phyloP scores from a whole-genome alignment of 2,888 invertebrate species.

The Lampropteryx suffumata region DNA sequence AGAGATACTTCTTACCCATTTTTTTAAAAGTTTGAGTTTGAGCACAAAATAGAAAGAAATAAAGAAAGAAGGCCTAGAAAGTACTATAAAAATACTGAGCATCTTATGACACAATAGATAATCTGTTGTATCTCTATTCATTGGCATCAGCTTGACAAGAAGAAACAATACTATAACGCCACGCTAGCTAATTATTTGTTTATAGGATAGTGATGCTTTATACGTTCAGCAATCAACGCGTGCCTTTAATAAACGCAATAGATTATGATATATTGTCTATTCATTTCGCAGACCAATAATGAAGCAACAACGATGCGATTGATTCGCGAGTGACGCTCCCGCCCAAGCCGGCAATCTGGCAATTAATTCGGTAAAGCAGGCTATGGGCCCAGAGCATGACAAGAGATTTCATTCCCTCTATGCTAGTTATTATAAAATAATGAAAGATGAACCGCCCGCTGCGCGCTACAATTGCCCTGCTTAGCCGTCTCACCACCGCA shows the following conservation, averaged over 20 bases:
- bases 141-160: no score
- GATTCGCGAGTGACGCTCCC: slow-evolving; percentile 68
- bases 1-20: no score
- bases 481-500: slow-evolving; percentile 73
- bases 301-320: slow-evolving; percentile 36
- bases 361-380: slow-evolving; percentile 78
- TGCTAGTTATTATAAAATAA: slow-evolving; percentile 81
- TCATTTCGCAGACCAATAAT: slow-evolving; percentile 49
- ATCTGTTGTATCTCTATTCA: no score
- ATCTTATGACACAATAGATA: no score
- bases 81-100: background rate
- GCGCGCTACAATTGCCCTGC: slow-evolving; percentile 79
- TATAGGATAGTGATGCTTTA: no score
- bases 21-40: no score
- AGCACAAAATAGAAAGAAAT: no score
- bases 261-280: slow-evolving; percentile 40
- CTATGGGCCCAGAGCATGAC: slow-evolving; percentile 67
- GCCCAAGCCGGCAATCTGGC: slow-evolving; percentile 64
- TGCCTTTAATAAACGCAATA: slow-evolving; percentile 11
- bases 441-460: slow-evolving; percentile 80
- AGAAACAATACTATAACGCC: no score
- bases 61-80: no score
- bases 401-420: slow-evolving; percentile 68
- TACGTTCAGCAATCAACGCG: slow-evolving; percentile 20
- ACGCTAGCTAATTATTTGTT: no score